Evolutionary conservation across 1,140 invertebrate genomes (phyloP).

Genomic region (Plutomurus gul): DNA sequence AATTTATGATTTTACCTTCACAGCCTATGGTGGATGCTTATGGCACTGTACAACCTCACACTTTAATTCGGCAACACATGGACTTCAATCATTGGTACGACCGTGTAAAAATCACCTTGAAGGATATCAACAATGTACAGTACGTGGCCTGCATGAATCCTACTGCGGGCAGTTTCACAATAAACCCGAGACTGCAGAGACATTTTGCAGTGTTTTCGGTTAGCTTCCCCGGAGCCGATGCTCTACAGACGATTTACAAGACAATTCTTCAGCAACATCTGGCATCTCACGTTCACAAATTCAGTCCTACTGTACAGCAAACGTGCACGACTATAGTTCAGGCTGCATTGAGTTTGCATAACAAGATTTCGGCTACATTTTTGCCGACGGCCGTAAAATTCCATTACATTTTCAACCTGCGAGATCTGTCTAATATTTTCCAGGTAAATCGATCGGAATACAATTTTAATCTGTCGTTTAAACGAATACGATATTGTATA

Average conservation of each 20-base stretch:
- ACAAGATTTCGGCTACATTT: constrained; percentile 68
- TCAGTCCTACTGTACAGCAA: constrained; percentile 64
- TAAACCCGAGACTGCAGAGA: constrained; percentile 88
- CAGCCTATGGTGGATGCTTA: constrained; percentile 79
- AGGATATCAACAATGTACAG: constrained; percentile 96
- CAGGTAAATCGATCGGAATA: constrained; percentile 62
- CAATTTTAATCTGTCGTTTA: background rate
- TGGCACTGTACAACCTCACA: constrained; percentile 94
- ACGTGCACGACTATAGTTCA: constrained; percentile 72
- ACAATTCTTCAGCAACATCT: constrained; percentile 87
- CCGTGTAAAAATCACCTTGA: constrained; percentile 82
- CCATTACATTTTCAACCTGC: constrained; percentile 94
- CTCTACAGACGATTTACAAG: constrained; percentile 85
- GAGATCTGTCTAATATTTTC: constrained; percentile 91
- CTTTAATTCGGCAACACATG: constrained; percentile 90
- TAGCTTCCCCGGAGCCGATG: constrained; percentile 84
- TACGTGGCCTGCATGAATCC: constrained; percentile 98
- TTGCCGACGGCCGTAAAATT: constrained; percentile 88
- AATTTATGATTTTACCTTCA: no score
- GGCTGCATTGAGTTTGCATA: constrained; percentile 81
- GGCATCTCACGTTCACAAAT: constrained; percentile 76
- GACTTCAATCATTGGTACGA: constrained; percentile 97
- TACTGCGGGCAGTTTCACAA: constrained; percentile 93
- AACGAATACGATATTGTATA: background rate
- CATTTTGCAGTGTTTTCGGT: constrained; percentile 95